phyloP scores from a whole-genome alignment of 2,888 invertebrate species.

The Tolmerus cingulatus region DNA sequence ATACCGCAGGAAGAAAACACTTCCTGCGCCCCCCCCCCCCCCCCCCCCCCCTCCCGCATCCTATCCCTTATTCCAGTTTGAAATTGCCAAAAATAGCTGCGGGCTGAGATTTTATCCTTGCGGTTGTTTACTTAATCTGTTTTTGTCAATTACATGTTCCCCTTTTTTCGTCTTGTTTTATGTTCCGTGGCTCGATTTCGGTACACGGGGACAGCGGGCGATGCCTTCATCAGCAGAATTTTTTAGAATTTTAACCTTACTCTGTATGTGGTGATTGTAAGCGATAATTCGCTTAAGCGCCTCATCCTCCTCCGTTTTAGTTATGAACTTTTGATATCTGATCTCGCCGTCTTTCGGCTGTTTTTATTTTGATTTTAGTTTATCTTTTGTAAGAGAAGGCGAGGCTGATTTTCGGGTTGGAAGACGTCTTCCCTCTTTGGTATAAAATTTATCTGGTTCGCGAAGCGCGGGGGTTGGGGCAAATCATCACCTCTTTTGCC shows the following conservation, averaged over 20 bases:
- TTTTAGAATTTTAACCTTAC: not conserved
- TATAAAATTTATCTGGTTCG: not conserved
- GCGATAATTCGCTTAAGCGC: not conserved
- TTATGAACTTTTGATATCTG: not conserved
- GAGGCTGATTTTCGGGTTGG: not conserved
- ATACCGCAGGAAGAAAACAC: not conserved
- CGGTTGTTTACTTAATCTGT: constrained; percentile 41
- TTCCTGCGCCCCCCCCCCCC: not conserved
- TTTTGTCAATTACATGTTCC: constrained; percentile 38
- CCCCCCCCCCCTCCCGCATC: too few species aligned
- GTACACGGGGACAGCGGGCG: not conserved
- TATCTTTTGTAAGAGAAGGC: not conserved
- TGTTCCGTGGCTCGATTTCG: not conserved
- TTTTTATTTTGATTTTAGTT: not conserved
- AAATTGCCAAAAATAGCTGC: not conserved
- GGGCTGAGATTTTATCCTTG: constrained; percentile 25
- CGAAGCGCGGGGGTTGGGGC: not conserved
- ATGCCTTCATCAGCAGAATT: not conserved
- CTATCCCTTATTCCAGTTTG: not conserved
- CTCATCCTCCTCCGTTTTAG: not conserved
- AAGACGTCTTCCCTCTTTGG: not conserved
- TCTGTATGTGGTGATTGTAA: not conserved
- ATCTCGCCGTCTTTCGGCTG: not conserved
- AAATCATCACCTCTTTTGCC: not conserved
- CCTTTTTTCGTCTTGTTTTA: not conserved